phyloP scores from a whole-genome alignment of 2,888 invertebrate species.

The Tetragonula carbonaria region DNA sequence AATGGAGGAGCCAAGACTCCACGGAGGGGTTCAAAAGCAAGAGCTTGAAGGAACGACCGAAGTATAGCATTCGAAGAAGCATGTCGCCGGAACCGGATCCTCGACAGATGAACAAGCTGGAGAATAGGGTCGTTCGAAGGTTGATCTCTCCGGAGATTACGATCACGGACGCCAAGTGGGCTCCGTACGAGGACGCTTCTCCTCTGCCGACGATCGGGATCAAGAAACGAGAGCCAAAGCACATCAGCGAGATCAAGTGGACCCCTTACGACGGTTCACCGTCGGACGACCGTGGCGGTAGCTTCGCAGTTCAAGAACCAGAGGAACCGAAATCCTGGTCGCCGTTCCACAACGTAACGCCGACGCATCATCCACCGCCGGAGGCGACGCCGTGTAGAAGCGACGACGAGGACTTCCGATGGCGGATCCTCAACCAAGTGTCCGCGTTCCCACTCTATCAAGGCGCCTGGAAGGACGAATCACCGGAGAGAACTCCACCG shows the following conservation, averaged over 20 bases:
- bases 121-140: conserved; percentile 78
- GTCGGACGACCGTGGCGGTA: conserved; percentile 44
- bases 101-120: conserved; percentile 73
- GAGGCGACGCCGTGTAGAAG: conserved; percentile 65
- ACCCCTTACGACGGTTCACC: conserved; percentile 78
- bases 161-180: conserved; percentile 79
- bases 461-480: conserved; percentile 82
- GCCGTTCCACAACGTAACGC: conserved; percentile 79
- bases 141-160: conserved; percentile 81
- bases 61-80: conserved; percentile 80
- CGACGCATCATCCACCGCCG: conserved; percentile 80
- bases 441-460: conserved; percentile 82
- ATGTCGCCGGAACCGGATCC: conserved; percentile 82
- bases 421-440: conserved; percentile 80
- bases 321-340: conserved; percentile 71
- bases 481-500: conserved; percentile 78
- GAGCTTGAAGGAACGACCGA: conserved; percentile 80
- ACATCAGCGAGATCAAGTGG: conserved; percentile 81
- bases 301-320: conserved; percentile 68
- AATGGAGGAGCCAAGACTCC: conserved; percentile 74
- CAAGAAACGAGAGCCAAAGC: conserved; percentile 79
- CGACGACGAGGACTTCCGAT: conserved; percentile 79
- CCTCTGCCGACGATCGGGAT: conserved; percentile 80
- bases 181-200: conserved; percentile 81
- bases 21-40: conserved; percentile 76